Base-by-base conservation (phyloP, 35 echinoderm and acorn worm genomes). In the Acanthaster planci region DNA sequence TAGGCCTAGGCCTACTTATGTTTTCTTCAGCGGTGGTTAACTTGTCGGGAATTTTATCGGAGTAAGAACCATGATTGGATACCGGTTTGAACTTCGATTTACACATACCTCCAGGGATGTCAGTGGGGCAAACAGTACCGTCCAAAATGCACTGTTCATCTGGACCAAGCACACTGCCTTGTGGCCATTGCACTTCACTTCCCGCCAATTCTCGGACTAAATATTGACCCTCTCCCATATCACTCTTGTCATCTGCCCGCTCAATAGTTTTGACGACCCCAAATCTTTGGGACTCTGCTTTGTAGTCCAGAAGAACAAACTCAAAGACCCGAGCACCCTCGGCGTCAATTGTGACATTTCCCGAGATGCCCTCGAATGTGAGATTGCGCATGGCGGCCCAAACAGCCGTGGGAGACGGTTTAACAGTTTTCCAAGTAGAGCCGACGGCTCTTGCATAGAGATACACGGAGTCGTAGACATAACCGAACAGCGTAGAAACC, bases 391-490 rank as follows among this genome's bases (percentile, higher is more conserved):
- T 72, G 30, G 64, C 64, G 34, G 26, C 1, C 26, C 23, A 26
- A 72, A 72, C 64, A 72, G 64, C 34, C 64, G 64, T 72, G 21
- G 64, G 64, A 2, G 64, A 72, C 64, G 64, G 64, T 29, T 72
- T 72, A 0, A 35, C 64, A 26, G 26, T 34, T 8, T 21, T 10
- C 64, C 64, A 72, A 26, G 26, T 72, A 1, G 64, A 72, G 3
- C 34, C 34, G 18, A 72, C 64, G 64, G 64, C 64, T 36, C 18
- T 72, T 72, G 64, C 64, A 72, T 72, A 72, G 64, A 72, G 64
- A 34, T 72, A 72, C 64, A 72, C 64, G 26, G 64, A 72, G 29
- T 72, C 64, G 64, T 72, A 72, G 1, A 72, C 64, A 29, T 72
- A 72, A 34, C 64, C 64, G 34, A 72, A 72, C 64, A 72, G 34